Evolutionary conservation across 2,113 vertebrate genomes (phyloP).

Genomic region (Tetraodon nigroviridis): DNA sequence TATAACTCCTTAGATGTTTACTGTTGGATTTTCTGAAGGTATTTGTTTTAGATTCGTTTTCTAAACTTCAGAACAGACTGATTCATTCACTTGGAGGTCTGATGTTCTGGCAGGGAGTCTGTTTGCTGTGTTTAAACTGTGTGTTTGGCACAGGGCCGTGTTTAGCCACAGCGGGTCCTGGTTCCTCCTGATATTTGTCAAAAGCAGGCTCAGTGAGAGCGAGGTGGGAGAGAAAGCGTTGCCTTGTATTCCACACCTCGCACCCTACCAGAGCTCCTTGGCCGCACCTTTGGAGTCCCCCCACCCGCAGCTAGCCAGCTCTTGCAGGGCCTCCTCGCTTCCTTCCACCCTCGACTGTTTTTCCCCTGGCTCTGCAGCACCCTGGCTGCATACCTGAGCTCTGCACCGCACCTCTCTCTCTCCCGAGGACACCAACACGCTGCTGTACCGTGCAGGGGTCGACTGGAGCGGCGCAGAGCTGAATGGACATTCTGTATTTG

Average conservation of each 20-base stretch:
- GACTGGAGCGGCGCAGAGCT: slow-evolving; percentile 46
- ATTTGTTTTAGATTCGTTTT: slow-evolving; percentile 20
- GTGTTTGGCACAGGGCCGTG: slow-evolving; percentile 22
- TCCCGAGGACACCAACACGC: neutral
- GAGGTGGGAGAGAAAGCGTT: slow-evolving; percentile 58
- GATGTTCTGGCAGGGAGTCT: slow-evolving; percentile 12
- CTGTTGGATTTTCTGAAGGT: neutral
- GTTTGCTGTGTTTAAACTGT: slow-evolving; percentile 34
- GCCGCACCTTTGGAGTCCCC: slow-evolving; percentile 12
- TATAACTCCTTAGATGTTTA: slow-evolving; percentile 19
- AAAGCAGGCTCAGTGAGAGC: slow-evolving; percentile 18
- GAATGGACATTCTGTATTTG: slow-evolving; percentile 70
- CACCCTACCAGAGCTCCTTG: slow-evolving; percentile 29
- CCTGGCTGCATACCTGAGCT: slow-evolving; percentile 17
- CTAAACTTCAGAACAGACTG: neutral
- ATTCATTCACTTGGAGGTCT: slow-evolving; percentile 13
- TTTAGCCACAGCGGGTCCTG: slow-evolving; percentile 32
- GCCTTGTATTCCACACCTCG: slow-evolving; percentile 64
- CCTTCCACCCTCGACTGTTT: slow-evolving; percentile 6
- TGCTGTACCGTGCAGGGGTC: slow-evolving; percentile 35
- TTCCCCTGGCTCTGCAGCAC: slow-evolving; percentile 37
- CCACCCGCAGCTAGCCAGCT: slow-evolving; percentile 12
- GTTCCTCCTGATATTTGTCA: slow-evolving; percentile 26
- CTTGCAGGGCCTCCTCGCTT: slow-evolving; percentile 6
- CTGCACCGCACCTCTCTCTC: slow-evolving; percentile 9